Conservation (phyloP, 1,140 invertebrate genomes). For the Ostrea denselamellosa region DNA sequence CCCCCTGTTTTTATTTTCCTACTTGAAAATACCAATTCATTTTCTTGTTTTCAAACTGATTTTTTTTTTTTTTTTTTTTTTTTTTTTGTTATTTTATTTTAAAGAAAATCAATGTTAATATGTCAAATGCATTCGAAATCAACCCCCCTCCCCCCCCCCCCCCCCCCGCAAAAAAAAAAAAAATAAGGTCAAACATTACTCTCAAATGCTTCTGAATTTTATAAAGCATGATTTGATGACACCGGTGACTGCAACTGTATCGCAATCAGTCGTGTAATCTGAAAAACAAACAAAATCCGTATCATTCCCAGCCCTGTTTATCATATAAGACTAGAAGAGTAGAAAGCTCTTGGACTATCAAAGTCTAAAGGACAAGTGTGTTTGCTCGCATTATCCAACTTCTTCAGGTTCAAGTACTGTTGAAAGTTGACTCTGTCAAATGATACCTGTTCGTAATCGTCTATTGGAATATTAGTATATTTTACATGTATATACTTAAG, state of each 20-base stretch:
- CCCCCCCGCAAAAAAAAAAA: no score
- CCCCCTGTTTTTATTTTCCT: background rate
- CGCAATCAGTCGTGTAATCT: background rate
- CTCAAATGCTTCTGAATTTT: background rate
- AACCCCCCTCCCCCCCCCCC: no score
- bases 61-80: background rate
- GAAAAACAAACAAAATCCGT: background rate
- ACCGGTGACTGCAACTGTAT: background rate
- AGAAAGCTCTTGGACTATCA: constrained; percentile 31
- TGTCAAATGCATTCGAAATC: no score
- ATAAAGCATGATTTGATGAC: background rate
- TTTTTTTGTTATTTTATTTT: background rate
- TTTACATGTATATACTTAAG: constrained; percentile 2
- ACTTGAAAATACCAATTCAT: no score
- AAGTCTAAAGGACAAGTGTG: constrained; percentile 34
- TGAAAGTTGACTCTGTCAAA: constrained; percentile 16
- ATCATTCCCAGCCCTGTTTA: background rate
- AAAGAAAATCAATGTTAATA: background rate
- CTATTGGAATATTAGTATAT: background rate
- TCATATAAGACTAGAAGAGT: background rate
- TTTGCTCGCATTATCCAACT: constrained; percentile 21
- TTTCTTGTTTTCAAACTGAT: no score
- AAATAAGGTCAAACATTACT: background rate
- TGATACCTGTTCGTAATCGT: background rate
- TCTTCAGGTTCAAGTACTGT: constrained; percentile 32